These are phyloP conservation scores for Actenoides lindsayi DNA, from an alignment of 2,113 vertebrate species.

Conservation along the genomic window DNA sequence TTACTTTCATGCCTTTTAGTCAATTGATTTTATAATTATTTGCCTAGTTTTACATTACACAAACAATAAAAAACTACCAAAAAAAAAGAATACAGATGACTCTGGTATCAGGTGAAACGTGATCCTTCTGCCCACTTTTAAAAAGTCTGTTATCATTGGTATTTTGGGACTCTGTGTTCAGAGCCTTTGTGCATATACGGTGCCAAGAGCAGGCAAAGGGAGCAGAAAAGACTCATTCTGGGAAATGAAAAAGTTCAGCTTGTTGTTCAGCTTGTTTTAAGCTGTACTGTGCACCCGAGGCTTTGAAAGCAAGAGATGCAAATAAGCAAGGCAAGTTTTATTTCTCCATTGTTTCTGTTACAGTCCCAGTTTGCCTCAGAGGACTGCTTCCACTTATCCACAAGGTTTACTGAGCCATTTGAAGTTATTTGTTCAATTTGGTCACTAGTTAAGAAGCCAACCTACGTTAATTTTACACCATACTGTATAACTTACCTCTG, in stretches of 20 bases:
- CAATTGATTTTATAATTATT: not conserved
- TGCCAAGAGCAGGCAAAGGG: not conserved
- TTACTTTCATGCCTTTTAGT: not conserved
- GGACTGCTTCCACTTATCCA: not conserved
- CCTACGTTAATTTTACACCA: not conserved
- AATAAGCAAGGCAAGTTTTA: not conserved
- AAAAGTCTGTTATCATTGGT: not conserved
- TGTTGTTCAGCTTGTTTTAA: not conserved
- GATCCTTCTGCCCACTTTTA: not conserved
- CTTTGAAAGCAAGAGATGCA: not conserved
- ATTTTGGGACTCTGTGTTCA: not conserved
- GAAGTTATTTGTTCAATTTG: not conserved
- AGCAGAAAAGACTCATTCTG: not conserved
- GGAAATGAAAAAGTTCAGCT: not conserved
- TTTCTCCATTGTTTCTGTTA: not conserved
- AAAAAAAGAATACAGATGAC: not conserved
- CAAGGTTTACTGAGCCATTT: not conserved
- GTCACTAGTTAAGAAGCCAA: not conserved
- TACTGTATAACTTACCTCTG: slow-evolving; percentile 79
- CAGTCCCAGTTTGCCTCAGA: not conserved
- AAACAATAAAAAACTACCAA: not conserved
- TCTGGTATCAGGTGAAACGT: not conserved
- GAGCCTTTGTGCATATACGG: not conserved
- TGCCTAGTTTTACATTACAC: not conserved
- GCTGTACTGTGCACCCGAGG: not conserved